These are phyloP conservation scores for Hippocampus zosterae DNA, from an alignment of 2,113 vertebrate genomes.

Conservation along the genomic window DNA sequence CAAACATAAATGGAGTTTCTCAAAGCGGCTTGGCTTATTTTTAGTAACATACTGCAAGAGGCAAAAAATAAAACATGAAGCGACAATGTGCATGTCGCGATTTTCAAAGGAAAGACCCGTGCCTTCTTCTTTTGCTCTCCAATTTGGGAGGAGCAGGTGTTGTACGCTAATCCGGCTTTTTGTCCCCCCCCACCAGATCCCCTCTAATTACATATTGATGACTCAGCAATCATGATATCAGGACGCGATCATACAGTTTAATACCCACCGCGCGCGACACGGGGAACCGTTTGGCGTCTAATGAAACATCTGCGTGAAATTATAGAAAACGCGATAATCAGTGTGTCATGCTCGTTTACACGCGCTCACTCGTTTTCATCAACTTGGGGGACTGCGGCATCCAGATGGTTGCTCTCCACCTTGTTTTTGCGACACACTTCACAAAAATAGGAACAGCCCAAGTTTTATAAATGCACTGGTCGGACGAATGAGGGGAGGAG, in stretches of 20 bases:
- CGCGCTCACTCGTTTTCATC: not conserved
- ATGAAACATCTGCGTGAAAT: constrained; percentile 20
- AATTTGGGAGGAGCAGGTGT: constrained; percentile 68
- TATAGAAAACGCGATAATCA: not conserved
- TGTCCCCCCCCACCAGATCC: constrained; percentile 33
- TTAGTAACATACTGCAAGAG: not conserved
- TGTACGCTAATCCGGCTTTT: constrained; percentile 60
- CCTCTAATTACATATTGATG: constrained; percentile 66
- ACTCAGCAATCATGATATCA: constrained; percentile 50
- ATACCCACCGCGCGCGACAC: not conserved
- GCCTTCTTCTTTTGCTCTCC: constrained; percentile 34
- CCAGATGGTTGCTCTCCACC: constrained; percentile 35
- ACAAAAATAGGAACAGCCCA: constrained; percentile 6
- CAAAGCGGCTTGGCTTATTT: not conserved
- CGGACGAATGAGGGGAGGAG: not conserved
- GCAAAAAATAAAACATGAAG: not conserved
- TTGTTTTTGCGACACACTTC: constrained; percentile 15
- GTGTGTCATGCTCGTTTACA: not conserved
- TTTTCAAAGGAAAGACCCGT: not conserved
- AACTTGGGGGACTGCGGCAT: constrained; percentile 4
- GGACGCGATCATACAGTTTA: constrained; percentile 13
- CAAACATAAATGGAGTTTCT: not conserved
- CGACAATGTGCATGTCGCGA: not conserved
- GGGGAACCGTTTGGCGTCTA: not conserved
- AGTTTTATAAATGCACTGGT: not conserved